These are phyloP conservation scores for Lasioglossum baleicum DNA, from an alignment of 1,140 invertebrate genomes.

Conservation along the genomic window DNA sequence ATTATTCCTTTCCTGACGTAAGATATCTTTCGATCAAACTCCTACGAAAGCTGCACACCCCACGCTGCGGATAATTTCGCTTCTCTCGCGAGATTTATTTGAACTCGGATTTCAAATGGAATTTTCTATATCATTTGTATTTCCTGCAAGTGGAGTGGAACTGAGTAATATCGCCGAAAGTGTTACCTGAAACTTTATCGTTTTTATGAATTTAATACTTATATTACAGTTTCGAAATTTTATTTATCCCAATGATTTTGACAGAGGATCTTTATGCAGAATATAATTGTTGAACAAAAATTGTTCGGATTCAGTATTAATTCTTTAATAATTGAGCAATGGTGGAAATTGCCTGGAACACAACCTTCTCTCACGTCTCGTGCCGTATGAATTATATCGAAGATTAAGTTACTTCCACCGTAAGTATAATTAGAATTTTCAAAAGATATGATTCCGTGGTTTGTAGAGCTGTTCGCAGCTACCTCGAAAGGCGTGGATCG, in stretches of 20 bases:
- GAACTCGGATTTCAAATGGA: neutral
- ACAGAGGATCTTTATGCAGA: too few relatives aligned
- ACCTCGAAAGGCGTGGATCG: constrained; percentile 27
- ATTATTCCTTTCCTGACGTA: constrained; percentile 15
- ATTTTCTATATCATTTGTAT: neutral
- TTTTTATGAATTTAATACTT: neutral
- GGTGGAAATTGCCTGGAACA: too few relatives aligned
- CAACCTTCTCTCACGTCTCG: neutral
- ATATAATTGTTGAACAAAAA: too few relatives aligned
- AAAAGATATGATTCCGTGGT: constrained; percentile 30
- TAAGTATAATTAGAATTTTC: constrained; percentile 32
- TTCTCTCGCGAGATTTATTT: constrained; percentile 8
- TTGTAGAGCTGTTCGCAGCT: constrained; percentile 17
- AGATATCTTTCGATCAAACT: constrained; percentile 30
- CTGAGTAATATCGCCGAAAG: too few relatives aligned
- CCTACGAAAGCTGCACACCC: constrained; percentile 10
- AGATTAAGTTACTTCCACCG: constrained; percentile 56
- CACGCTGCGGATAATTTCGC: constrained; percentile 15
- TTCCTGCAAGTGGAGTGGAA: neutral
- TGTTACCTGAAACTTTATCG: neutral
- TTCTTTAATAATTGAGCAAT: too few relatives aligned
- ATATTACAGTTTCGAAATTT: too few relatives aligned
- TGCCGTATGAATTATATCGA: neutral
- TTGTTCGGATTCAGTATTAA: too few relatives aligned
- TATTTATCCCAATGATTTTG: too few relatives aligned